phyloP scores from a whole-genome alignment of 2,113 vertebrate genomes.

The Alaudala cheleensis region DNA sequence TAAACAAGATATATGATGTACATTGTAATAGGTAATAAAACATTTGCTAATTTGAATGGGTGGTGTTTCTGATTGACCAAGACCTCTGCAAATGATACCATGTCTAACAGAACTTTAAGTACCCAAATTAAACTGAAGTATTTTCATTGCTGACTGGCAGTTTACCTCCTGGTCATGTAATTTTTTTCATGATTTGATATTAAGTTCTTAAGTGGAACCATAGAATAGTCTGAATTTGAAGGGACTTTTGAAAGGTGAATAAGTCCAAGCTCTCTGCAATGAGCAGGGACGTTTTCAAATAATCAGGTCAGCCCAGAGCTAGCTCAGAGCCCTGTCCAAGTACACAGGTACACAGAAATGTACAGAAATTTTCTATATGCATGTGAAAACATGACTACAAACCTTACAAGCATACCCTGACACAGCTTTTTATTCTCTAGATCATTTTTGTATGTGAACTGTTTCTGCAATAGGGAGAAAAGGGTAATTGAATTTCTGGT shows the following conservation, averaged over 20 bases:
- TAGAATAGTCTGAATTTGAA: neutral
- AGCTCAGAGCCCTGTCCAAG: neutral
- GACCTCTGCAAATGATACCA: neutral
- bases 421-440: neutral
- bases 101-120: neutral
- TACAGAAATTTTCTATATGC: neutral
- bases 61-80: neutral
- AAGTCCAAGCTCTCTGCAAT: neutral
- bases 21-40: rapidly evolving
- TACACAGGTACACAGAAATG: neutral
- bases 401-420: neutral
- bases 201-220: neutral
- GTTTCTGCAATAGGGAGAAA: neutral
- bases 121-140: neutral
- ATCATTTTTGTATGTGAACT: neutral
- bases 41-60: neutral
- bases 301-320: neutral
- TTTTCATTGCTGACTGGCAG: neutral
- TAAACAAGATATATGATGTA: neutral
- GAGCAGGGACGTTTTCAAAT: neutral
- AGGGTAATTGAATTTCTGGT: neutral
- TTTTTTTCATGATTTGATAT: neutral
- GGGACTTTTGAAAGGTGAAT: neutral
- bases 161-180: neutral
- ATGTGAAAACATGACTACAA: neutral